Conservation (phyloP, 2,888 invertebrate genomes). For the Lissocephala sabroskyi region DNA sequence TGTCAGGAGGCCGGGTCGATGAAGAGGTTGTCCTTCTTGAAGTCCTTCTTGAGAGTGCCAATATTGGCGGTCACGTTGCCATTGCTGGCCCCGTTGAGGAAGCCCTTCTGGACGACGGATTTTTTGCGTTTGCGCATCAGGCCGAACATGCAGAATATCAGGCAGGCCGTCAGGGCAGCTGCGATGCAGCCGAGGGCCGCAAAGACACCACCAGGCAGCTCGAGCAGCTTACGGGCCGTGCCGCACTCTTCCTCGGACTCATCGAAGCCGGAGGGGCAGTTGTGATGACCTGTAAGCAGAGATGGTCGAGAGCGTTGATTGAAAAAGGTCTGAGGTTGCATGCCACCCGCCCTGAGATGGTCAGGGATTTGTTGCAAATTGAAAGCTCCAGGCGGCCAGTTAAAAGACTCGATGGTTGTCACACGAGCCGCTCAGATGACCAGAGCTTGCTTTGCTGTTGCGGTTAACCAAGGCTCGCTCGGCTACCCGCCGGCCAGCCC, state of each 20-base stretch:
- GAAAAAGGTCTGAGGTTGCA: constrained; percentile 23
- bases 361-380: constrained; percentile 31
- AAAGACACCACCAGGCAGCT: constrained; percentile 75
- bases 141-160: constrained; percentile 76
- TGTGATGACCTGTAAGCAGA: constrained; percentile 70
- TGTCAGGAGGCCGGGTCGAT: constrained; percentile 85
- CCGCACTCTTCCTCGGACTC: constrained; percentile 81
- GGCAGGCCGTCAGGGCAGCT: constrained; percentile 75
- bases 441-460: constrained; percentile 49
- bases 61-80: constrained; percentile 48
- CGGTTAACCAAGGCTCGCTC: constrained; percentile 38
- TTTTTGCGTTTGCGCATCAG: constrained; percentile 75
- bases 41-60: constrained; percentile 78
- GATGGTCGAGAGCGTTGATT: constrained; percentile 18
- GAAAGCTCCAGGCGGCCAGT: constrained; percentile 37
- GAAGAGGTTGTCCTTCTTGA: constrained; percentile 72
- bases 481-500: constrained; percentile 48
- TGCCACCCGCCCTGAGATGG: background rate
- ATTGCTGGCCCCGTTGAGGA: constrained; percentile 43
- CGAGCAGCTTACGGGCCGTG: constrained; percentile 74
- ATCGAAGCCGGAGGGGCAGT: constrained; percentile 80
- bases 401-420: constrained; percentile 13
- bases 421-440: background rate
- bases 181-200: constrained; percentile 76
- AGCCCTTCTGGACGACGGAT: constrained; percentile 74